Percentiles rank a stretch among this genome's conserved stretches.
These are phyloP conservation scores for Heterotilapia buettikoferi DNA, from an alignment of 2,113 vertebrate genomes.

Conservation along the genomic window DNA sequence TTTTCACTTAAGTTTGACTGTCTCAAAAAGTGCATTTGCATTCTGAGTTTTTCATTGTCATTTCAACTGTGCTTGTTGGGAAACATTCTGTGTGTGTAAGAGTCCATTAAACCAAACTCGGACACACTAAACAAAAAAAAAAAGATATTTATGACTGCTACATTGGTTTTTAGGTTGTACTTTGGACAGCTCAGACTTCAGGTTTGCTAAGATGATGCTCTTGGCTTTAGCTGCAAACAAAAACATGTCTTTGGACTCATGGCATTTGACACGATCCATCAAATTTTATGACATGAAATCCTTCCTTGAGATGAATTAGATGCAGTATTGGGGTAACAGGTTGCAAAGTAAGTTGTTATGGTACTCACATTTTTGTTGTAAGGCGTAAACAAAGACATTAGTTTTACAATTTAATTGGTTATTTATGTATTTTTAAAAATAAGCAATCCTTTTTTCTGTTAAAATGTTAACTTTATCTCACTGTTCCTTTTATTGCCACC, in stretches of 20 bases:
- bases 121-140: background rate
- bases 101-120: background rate
- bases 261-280: background rate
- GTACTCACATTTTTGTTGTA: background rate
- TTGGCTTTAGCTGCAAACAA: background rate
- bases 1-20: background rate
- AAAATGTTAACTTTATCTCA: background rate
- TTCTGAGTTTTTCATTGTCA: background rate
- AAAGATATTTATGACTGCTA: background rate
- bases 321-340: background rate
- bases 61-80: background rate
- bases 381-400: background rate
- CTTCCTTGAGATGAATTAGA: background rate
- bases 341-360: background rate
- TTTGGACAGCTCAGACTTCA: background rate
- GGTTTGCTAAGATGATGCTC: background rate
- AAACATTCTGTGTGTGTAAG: background rate
- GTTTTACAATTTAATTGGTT: background rate
- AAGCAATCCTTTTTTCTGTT: background rate
- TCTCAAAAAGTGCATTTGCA: background rate
- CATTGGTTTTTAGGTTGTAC: background rate
- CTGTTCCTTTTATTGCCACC: background rate
- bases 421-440: background rate
- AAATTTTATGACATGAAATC: background rate
- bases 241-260: background rate